A percentile compares a stretch with the other conserved stretches of the same genome.
Evolutionary conservation across 2,797 vertebrate species (phyloP).

Genomic region (Anguilla anguilla): DNA sequence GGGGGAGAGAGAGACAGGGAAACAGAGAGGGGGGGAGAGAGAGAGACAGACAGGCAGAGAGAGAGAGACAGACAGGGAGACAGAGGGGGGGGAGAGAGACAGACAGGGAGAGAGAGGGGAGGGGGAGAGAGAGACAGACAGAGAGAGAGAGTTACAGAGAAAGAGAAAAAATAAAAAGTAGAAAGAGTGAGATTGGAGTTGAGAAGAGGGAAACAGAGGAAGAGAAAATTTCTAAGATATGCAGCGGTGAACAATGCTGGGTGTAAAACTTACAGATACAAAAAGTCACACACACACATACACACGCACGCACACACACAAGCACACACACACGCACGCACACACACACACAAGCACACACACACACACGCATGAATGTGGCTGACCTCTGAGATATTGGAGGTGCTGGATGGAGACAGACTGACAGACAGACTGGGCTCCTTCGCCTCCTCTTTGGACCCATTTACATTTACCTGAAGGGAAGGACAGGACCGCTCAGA

Average conservation of each 20-base stretch:
- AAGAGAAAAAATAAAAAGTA: background rate
- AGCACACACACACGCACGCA: background rate
- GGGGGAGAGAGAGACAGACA: background rate
- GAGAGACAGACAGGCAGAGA: background rate
- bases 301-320: constrained; percentile 3
- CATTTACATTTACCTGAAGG: constrained; percentile 65
- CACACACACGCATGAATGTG: background rate
- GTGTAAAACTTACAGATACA: background rate
- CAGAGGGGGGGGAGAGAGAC: background rate
- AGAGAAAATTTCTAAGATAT: background rate
- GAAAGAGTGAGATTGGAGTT: background rate
- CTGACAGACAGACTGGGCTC: constrained; percentile 69
- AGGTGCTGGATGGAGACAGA: constrained; percentile 71
- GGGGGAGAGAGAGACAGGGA: background rate
- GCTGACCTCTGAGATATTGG: constrained; percentile 66
- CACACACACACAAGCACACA: background rate
- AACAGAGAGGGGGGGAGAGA: no score
- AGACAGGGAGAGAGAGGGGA: no score
- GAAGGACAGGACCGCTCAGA: background rate
- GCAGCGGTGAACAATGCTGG: background rate
- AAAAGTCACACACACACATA: constrained; percentile 23
- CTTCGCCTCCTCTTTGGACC: constrained; percentile 54
- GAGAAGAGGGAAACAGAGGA: background rate
- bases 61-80: background rate
- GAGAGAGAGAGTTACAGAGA: no score